Evolutionary conservation across 2,113 vertebrate species (phyloP).

Genomic region (Bubo bubo): DNA sequence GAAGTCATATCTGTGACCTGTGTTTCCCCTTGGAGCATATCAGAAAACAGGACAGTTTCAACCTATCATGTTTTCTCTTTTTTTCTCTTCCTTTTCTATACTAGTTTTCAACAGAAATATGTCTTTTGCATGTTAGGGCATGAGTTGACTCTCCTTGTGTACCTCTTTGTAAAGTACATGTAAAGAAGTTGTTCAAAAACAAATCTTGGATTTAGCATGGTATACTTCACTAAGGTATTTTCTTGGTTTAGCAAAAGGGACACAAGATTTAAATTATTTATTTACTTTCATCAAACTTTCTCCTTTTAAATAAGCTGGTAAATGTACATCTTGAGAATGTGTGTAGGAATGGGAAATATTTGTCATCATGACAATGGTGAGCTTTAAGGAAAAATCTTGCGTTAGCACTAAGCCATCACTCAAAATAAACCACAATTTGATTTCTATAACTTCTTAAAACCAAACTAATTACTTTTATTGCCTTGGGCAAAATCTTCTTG

Average conservation of each 20-base stretch:
- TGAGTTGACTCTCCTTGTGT: neutral
- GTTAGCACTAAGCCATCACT: neutral
- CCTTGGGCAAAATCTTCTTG: conserved; percentile 1
- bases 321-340: neutral
- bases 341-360: neutral
- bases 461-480: conserved; percentile 5
- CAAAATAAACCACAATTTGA: neutral
- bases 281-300: neutral
- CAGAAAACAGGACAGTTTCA: neutral
- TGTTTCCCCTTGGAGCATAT: neutral
- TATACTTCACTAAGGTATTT: neutral
- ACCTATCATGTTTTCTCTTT: neutral
- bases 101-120: neutral
- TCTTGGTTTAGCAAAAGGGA: neutral
- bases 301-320: neutral
- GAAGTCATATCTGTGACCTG: neutral
- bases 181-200: neutral
- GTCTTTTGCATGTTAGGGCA: accelerated
- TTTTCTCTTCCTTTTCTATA: neutral
- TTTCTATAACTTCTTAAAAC: conserved; percentile 3
- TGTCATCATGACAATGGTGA: neutral
- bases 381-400: neutral
- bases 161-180: neutral
- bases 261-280: neutral
- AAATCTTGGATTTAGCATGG: neutral